Conservation (phyloP, 2,888 invertebrate species). For the Melikaiella ostensackeni region DNA sequence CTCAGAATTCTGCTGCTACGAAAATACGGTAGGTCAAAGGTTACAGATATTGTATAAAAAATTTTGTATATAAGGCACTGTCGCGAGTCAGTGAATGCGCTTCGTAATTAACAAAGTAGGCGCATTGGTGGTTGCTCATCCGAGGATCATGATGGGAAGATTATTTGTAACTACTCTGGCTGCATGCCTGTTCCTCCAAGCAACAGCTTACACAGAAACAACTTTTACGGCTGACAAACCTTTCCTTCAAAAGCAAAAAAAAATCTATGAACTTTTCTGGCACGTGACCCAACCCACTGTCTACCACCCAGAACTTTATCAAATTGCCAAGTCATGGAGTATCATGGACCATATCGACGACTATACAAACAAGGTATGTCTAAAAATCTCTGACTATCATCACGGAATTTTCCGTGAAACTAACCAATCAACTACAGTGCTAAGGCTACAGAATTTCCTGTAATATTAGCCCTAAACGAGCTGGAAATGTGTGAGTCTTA, state of each 20-base stretch:
- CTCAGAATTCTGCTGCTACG: not conserved
- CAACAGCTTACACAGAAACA: slow-evolving; percentile 27
- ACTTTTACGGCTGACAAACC: slow-evolving; percentile 64
- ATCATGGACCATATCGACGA: slow-evolving; percentile 59
- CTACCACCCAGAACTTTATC: slow-evolving; percentile 64
- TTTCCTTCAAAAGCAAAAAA: slow-evolving; percentile 77
- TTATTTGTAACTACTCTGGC: not conserved
- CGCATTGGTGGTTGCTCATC: not conserved
- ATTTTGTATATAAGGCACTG: slow-evolving; percentile 9
- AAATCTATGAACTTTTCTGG: slow-evolving; percentile 77
- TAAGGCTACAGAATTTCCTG: too few relatives aligned
- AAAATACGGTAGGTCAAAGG: slow-evolving; percentile 23
- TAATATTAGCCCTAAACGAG: too few relatives aligned
- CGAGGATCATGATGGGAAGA: not conserved
- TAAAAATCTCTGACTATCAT: too few relatives aligned
- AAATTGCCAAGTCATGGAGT: slow-evolving; percentile 62
- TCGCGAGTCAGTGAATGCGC: not conserved
- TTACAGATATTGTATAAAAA: slow-evolving; percentile 1
- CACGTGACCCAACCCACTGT: slow-evolving; percentile 74
- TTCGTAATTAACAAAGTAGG: not conserved
- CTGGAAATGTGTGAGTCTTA: too few relatives aligned
- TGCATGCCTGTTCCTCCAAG: slow-evolving; percentile 34
- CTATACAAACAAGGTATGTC: slow-evolving; percentile 63
- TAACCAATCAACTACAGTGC: too few relatives aligned
- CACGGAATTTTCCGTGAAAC: too few relatives aligned